phyloP scores from a whole-genome alignment of 2,888 invertebrate genomes.

The Lobophora halterata region DNA sequence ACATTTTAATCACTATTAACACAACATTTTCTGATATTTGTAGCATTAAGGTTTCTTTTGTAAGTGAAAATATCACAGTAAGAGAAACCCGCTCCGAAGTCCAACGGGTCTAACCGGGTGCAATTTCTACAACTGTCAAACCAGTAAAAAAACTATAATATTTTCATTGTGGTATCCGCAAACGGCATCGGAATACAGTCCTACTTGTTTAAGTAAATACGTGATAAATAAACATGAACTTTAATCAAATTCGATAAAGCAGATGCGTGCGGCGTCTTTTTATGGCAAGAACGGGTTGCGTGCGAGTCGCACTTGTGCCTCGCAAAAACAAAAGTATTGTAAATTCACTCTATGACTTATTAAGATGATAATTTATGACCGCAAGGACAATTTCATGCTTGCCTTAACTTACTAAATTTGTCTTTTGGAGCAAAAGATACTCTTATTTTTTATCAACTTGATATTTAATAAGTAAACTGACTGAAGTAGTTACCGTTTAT shows the following conservation, averaged over 20 bases:
- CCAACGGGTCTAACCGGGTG: slow-evolving; percentile 14
- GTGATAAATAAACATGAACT: slow-evolving; percentile 75
- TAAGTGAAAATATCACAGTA: slow-evolving; percentile 19
- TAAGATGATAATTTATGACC: slow-evolving; percentile 77
- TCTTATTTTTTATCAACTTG: slow-evolving; percentile 12
- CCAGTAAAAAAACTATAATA: slow-evolving; percentile 19
- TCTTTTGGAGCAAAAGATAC: slow-evolving; percentile 7
- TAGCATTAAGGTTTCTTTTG: background rate
- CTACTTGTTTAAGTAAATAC: slow-evolving; percentile 59
- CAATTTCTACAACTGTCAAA: slow-evolving; percentile 12
- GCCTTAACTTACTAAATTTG: slow-evolving; percentile 30
- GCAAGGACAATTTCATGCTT: slow-evolving; percentile 66
- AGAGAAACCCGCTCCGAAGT: slow-evolving; percentile 11
- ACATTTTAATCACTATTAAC: no score
- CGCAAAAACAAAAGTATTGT: slow-evolving; percentile 70
- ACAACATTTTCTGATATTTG: background rate
- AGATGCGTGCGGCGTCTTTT: slow-evolving; percentile 65
- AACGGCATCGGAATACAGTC: slow-evolving; percentile 45
- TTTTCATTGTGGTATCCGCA: slow-evolving; percentile 18
- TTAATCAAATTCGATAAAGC: slow-evolving; percentile 79
- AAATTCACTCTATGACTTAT: slow-evolving; percentile 77
- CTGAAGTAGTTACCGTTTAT: no score
- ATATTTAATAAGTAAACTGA: no score
- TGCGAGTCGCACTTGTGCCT: slow-evolving; percentile 57
- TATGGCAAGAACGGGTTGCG: slow-evolving; percentile 70